phyloP scores from a whole-genome alignment of 2,797 vertebrate genomes.

The Danionella dracula region DNA sequence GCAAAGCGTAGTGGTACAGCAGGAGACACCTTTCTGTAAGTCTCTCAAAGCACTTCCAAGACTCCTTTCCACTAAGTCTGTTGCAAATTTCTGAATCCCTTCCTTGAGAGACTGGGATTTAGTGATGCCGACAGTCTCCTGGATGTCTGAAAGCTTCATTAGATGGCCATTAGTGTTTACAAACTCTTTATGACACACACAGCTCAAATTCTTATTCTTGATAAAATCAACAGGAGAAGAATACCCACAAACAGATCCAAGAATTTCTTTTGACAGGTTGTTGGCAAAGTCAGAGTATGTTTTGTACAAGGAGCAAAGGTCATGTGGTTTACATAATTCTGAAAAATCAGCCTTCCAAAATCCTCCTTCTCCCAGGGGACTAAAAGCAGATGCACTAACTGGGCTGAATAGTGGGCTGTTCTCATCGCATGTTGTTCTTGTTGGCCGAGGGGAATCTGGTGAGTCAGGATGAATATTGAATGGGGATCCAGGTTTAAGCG shows the following conservation, averaged over 20 bases:
- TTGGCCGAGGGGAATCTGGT: conserved; percentile 81
- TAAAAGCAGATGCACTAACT: conserved; percentile 90
- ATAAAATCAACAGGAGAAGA: conserved; percentile 70
- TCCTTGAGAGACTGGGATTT: conserved; percentile 82
- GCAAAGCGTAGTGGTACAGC: conserved; percentile 89
- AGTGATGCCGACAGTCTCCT: conserved; percentile 69
- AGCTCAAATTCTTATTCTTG: conserved; percentile 75
- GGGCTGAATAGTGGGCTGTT: conserved; percentile 86
- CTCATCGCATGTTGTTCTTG: conserved; percentile 81
- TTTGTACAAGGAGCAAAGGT: conserved; percentile 69
- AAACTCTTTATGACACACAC: conserved; percentile 76
- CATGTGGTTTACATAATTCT: conserved; percentile 70
- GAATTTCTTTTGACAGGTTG: conserved; percentile 84
- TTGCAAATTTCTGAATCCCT: conserved; percentile 90
- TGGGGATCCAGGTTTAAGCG: conserved; percentile 88
- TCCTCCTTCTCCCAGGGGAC: conserved; percentile 77
- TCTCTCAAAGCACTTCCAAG: conserved; percentile 91
- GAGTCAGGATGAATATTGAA: conserved; percentile 75
- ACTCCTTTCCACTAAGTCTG: conserved; percentile 92
- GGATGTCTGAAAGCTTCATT: conserved; percentile 76
- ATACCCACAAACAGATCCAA: conserved; percentile 81
- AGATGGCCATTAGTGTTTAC: conserved; percentile 67
- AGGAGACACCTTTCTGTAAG: conserved; percentile 89
- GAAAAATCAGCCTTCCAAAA: conserved; percentile 67
- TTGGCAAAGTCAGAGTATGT: conserved; percentile 86